Conservation (phyloP, 2,113 vertebrate genomes). For the Sander lucioperca region DNA sequence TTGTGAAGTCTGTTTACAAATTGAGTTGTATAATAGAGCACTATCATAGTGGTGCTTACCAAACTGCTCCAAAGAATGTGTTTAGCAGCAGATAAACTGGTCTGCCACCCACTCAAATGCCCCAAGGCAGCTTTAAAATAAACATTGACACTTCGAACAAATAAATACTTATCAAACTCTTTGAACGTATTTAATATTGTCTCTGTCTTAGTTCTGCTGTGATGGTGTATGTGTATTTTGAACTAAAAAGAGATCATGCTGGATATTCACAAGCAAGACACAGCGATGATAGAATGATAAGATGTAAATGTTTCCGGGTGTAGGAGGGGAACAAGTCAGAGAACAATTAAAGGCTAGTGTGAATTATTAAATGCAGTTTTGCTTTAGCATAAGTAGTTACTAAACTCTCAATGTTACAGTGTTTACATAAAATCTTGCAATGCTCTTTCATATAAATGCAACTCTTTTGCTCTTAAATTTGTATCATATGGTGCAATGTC, state of each 20-base stretch:
- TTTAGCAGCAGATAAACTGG: conserved; percentile 55
- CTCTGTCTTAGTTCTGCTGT: conserved; percentile 45
- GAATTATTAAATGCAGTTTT: conserved; percentile 32
- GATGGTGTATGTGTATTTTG: background rate
- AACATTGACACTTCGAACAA: conserved; percentile 27
- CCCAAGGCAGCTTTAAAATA: conserved; percentile 55
- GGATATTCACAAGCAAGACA: conserved; percentile 4
- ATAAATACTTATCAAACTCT: conserved; percentile 7
- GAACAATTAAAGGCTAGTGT: conserved; percentile 24
- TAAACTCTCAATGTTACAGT: conserved; percentile 29
- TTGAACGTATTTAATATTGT: conserved; percentile 52
- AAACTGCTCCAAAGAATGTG: conserved; percentile 59
- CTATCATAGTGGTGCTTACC: conserved; percentile 50
- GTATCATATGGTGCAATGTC: conserved; percentile 39
- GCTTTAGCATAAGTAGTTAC: conserved; percentile 13
- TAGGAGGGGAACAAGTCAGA: conserved; percentile 5
- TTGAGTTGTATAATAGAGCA: conserved; percentile 26
- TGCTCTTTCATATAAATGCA: conserved; percentile 21
- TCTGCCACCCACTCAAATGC: conserved; percentile 51
- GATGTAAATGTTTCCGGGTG: conserved; percentile 11
- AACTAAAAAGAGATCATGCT: conserved; percentile 8
- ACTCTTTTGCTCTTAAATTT: conserved; percentile 9
- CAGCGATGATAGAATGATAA: background rate
- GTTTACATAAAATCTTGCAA: conserved; percentile 34
- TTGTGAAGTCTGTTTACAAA: conserved; percentile 55